A percentile compares a stretch with the other conserved stretches of the same genome.
These are phyloP conservation scores for Eulacestoma nigropectus DNA, from an alignment of 2,113 vertebrate species.

Conservation along the genomic window DNA sequence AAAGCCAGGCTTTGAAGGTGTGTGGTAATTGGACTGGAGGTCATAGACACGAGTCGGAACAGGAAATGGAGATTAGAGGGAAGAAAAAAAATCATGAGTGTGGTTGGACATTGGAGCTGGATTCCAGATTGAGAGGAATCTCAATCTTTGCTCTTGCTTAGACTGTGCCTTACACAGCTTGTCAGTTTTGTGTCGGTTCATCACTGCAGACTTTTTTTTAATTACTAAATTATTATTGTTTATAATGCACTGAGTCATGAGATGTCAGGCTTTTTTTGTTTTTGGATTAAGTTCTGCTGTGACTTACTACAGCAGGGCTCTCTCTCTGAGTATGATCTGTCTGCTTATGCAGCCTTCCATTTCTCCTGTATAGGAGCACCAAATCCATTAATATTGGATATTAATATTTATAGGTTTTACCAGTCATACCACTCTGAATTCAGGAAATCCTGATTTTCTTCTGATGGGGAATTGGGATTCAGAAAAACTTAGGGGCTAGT, in stretches of 20 bases:
- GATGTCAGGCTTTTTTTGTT: neutral
- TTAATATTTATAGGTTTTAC: neutral
- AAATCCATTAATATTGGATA: neutral
- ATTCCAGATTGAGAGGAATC: neutral
- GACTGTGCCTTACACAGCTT: neutral
- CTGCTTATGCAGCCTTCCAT: neutral
- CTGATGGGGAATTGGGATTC: neutral
- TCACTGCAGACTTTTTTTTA: neutral
- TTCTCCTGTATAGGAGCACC: neutral
- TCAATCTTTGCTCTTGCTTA: neutral
- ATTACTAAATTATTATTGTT: neutral
- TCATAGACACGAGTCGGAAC: rapidly evolving
- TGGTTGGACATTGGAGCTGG: neutral
- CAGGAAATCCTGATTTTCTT: neutral
- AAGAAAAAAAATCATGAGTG: neutral
- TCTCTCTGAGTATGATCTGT: neutral
- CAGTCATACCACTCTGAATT: neutral
- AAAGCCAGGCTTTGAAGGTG: neutral
- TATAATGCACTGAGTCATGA: neutral
- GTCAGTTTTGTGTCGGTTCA: neutral
- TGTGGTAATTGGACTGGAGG: neutral
- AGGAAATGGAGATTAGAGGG: neutral
- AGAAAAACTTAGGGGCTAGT: neutral
- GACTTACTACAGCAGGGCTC: neutral
- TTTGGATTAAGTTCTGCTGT: neutral